Percentiles rank a stretch among this genome's conserved stretches.
Conservation (phyloP, 2,797 vertebrate genomes). For the Coccyzus lansbergi region DNA sequence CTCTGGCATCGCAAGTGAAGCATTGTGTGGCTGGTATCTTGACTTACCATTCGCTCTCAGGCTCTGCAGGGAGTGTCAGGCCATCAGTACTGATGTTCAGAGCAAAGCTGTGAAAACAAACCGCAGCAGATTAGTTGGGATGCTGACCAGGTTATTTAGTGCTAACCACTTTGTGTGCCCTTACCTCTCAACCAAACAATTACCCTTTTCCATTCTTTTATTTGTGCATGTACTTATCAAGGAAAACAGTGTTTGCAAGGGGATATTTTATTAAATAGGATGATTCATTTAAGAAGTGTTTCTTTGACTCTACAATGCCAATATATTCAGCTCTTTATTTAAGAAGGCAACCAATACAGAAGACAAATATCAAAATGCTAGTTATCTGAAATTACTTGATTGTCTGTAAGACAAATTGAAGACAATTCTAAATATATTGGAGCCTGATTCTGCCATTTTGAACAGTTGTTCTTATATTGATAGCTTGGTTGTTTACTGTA, state of each 20-base stretch:
- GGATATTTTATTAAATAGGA: conserved; percentile 2
- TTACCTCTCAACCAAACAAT: conserved; percentile 56
- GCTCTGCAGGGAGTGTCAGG: conserved; percentile 77
- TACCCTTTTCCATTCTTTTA: conserved; percentile 53
- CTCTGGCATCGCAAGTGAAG: conserved; percentile 71
- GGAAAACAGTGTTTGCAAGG: conserved; percentile 53
- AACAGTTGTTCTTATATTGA: neutral
- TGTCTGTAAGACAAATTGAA: conserved; percentile 28
- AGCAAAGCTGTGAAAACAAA: conserved; percentile 87
- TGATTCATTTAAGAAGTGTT: conserved; percentile 37
- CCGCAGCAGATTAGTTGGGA: conserved; percentile 73
- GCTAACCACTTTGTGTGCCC: conserved; percentile 57
- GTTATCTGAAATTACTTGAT: conserved; percentile 10
- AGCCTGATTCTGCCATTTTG: neutral
- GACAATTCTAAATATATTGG: neutral
- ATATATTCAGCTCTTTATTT: conserved; percentile 1
- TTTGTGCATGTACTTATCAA: conserved; percentile 64
- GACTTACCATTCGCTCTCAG: conserved; percentile 66
- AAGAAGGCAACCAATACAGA: conserved; percentile 31
- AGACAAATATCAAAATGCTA: conserved; percentile 37
- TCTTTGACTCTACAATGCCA: neutral
- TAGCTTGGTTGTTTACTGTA: neutral
- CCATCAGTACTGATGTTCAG: conserved; percentile 67
- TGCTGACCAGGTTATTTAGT: conserved; percentile 72
- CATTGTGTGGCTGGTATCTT: conserved; percentile 72